Evolutionary conservation across 2,113 vertebrate genomes (phyloP), one percentile per base, ranked within the genome.

Genomic region (Clarias batrachus): DNA sequence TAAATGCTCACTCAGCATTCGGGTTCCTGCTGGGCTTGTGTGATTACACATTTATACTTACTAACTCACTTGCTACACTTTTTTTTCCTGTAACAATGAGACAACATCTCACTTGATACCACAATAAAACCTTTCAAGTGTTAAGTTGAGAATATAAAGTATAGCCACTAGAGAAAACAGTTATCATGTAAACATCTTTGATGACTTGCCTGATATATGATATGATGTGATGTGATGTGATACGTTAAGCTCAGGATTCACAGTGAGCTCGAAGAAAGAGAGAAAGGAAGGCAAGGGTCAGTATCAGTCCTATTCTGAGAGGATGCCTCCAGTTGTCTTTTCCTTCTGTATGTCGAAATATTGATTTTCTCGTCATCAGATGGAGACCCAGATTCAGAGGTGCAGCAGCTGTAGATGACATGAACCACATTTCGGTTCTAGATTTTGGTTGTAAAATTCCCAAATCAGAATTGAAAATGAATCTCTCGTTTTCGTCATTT

Each of bases 311-410:
- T 81, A 74, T 59, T 84, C 74, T 68, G 68, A 81, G 82, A 84
- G 59, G 82, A 68, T 85, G 85, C 41, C 82, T 83, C 25, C 25
- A 21, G 68, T 33, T 33, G 17, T 16, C 17, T 86, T 68, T 84
- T 82, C 71, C 33, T 66, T 74, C 68, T n/a, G 71, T 76, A 74
- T 68, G 59, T 89, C 85, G 65, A 74, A 62, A 27, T 86, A 82
- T 89, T 76, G 88, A 89, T 89, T 41, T 79, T 52, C 48, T 56
- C 66, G 5, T 25, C 59, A 33, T 85, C 83, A 33, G 83, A 88
- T 25, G 60, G 56, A 54, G 70, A 85, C 65, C 60, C 66, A 84
- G 68, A 83, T 48, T 77, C 37, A 63, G 71, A 1, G n/a, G 12
- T 16, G 76, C 52, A 56, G 25, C 25, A 56, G 25, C 25, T 52